Base-by-base conservation (phyloP, 2,113 vertebrate genomes). In the Fulica atra region DNA sequence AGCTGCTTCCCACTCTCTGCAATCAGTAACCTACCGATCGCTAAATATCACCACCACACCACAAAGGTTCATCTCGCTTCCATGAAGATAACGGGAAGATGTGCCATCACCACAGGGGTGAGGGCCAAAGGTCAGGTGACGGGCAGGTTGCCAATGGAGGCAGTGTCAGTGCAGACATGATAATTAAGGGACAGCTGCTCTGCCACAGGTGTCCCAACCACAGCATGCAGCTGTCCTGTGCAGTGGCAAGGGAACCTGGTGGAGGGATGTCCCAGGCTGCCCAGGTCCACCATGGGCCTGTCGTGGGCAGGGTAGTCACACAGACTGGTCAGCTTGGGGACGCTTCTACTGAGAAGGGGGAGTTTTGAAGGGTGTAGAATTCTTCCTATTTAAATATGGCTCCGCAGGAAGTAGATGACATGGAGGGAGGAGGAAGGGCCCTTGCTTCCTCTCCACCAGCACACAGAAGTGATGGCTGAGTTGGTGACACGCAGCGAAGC, bases 51-150 rank as follows among this genome's bases (percentile, higher is more conserved):
- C 44, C 44, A 9, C 44, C 44, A 21, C 35, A 31, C 36, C 1
- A 1, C 9, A 6, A 1, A 13, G 69, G 51, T 25, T 20, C 2
- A 0, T 17, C 12, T 2, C 2, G 0, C 44, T 59, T 20, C 70
- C 59, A 0, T 16, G 24, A 59, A 80, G 56, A 66, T 13, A n/a
- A 35, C 4, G 16, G 54, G 40, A 80, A 59, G 56, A 16, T 6
- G 38, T 20, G 13, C 54, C 61, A 29, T 28, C 35, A 68, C 35
- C 9, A 16, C 19, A 36, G n/a, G 59, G 66, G 48, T 0, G 9
- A 64, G 63, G 7, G 31, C 28, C 50, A 68, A 70, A 81, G 86
- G 64, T 40, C 64, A 80, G 33, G 29, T 26, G 78, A 70, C 57
- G 81, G 66, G 31, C 38, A 63, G 31, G 50, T 40, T 91, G 40